Evolutionary conservation across 2,113 vertebrate species (phyloP).

Genomic region (Thamnaconus septentrionalis): DNA sequence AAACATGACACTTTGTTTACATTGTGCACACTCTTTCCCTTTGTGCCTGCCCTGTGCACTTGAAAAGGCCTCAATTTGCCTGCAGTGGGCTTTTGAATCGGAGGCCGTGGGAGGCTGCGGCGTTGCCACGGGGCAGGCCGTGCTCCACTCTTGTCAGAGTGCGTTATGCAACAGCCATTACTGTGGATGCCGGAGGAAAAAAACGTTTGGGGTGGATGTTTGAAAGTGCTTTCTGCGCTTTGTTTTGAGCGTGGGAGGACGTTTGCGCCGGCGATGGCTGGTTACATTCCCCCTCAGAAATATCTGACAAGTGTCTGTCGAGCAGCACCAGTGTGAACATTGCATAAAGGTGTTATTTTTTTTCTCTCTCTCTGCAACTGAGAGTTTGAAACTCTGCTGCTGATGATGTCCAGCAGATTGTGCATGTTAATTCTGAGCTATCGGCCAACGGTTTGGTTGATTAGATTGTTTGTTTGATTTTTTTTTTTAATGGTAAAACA

Average conservation of each 20-base stretch:
- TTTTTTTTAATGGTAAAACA: too few species aligned
- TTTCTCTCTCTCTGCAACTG: neutral
- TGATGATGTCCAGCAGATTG: too few species aligned
- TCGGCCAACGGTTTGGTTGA: too few species aligned
- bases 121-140: conserved; percentile 60
- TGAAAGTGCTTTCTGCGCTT: conserved; percentile 47
- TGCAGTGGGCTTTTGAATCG: conserved; percentile 47
- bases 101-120: conserved; percentile 62
- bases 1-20: conserved; percentile 46
- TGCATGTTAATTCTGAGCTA: too few species aligned
- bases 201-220: conserved; percentile 51
- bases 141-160: conserved; percentile 59
- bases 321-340: neutral
- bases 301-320: neutral
- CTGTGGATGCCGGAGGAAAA: conserved; percentile 42
- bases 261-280: conserved; percentile 43
- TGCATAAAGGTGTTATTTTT: conserved; percentile 31
- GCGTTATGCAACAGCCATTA: conserved; percentile 73
- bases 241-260: conserved; percentile 52
- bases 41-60: conserved; percentile 34
- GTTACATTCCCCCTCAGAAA: conserved; percentile 37
- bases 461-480: too few species aligned
- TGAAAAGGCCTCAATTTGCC: conserved; percentile 40
- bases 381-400: neutral
- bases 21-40: conserved; percentile 20